Percentiles rank a stretch among this genome's conserved stretches.
phyloP scores from a whole-genome alignment of 2,113 vertebrate species.

The Morone chrysops region DNA sequence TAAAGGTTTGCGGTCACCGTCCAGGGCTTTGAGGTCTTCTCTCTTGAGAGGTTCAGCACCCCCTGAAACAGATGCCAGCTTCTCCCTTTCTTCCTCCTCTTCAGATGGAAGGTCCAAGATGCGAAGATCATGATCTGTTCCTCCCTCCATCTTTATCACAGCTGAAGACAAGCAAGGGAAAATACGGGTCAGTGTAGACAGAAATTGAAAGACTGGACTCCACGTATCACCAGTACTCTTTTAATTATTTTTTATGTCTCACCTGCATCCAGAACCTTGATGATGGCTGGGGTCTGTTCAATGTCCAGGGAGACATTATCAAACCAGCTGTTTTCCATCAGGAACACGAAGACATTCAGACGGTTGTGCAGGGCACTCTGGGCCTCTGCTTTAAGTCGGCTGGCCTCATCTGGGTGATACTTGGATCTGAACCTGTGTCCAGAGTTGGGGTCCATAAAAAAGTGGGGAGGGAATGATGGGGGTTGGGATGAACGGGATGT shows the following conservation, averaged over 20 bases:
- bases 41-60: slow-evolving; percentile 71
- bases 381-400: slow-evolving; percentile 87
- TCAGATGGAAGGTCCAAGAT: slow-evolving; percentile 90
- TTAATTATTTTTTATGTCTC: background rate
- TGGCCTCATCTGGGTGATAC: slow-evolving; percentile 94
- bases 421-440: slow-evolving; percentile 92
- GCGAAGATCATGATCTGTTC: slow-evolving; percentile 90
- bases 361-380: slow-evolving; percentile 88
- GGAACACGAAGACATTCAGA: slow-evolving; percentile 87
- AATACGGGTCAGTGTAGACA: background rate
- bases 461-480: slow-evolving; percentile 58
- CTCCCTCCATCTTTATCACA: slow-evolving; percentile 97
- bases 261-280: slow-evolving; percentile 92
- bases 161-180: slow-evolving; percentile 75
- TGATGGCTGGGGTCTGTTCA: slow-evolving; percentile 88
- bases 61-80: slow-evolving; percentile 36
- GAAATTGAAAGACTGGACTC: background rate
- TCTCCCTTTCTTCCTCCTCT: slow-evolving; percentile 84
- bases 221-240: background rate
- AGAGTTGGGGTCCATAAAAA: slow-evolving; percentile 46
- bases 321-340: slow-evolving; percentile 91
- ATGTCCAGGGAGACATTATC: slow-evolving; percentile 90
- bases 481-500: slow-evolving; percentile 61
- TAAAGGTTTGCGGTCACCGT: slow-evolving; percentile 69
- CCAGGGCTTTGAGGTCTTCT: slow-evolving; percentile 70